Conservation (phyloP, 1,140 invertebrate species). For the Spodoptera litura region DNA sequence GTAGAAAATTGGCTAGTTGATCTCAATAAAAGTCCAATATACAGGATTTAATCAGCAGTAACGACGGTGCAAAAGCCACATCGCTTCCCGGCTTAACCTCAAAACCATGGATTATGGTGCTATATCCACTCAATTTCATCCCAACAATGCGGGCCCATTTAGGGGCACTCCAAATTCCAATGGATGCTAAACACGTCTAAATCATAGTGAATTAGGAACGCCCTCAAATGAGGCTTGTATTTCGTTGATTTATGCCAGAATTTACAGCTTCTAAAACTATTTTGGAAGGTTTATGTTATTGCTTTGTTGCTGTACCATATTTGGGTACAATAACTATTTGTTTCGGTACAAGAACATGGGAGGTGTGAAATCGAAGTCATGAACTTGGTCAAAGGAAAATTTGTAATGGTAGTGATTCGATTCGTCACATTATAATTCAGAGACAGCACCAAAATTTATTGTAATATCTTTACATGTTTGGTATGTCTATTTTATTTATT, state of each 20-base stretch:
- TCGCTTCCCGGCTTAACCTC: slow-evolving; percentile 10
- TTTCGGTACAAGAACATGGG: too few species aligned
- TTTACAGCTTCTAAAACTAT: too few species aligned
- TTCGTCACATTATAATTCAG: too few species aligned
- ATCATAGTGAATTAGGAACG: not conserved
- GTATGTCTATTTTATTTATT: too few species aligned
- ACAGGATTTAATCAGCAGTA: slow-evolving; percentile 29
- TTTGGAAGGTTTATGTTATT: too few species aligned
- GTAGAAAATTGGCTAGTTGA: not conserved
- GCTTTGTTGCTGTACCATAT: too few species aligned
- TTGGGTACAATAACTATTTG: too few species aligned
- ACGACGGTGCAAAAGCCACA: slow-evolving; percentile 13
- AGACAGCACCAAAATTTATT: too few species aligned
- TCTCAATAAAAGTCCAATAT: slow-evolving; percentile 9
- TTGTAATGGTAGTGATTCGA: too few species aligned
- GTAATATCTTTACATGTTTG: too few species aligned
- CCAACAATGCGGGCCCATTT: slow-evolving; percentile 6
- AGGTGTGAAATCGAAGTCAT: too few species aligned
- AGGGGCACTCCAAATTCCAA: not conserved
- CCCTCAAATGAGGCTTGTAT: not conserved
- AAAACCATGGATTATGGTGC: slow-evolving; percentile 21
- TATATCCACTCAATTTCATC: slow-evolving; percentile 12
- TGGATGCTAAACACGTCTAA: not conserved
- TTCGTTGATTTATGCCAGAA: not conserved
- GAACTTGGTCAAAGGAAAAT: too few species aligned